Base-by-base conservation (phyloP, 2,888 invertebrate species). In the Bursaphelenchus okinawaensis region DNA sequence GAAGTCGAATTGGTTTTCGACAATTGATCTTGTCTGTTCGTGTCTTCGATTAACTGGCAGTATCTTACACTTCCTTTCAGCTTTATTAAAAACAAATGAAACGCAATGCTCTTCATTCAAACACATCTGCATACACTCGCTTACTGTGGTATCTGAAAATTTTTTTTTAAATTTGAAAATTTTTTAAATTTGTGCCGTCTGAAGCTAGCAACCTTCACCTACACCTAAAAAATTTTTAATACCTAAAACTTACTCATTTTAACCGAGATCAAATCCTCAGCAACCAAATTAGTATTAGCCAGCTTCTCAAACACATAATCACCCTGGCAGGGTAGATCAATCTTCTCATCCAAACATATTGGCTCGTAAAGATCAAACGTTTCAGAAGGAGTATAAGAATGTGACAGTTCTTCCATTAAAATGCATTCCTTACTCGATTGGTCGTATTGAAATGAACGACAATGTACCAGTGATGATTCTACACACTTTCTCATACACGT, bases 331-430 rank as follows among this genome's bases (percentile, higher is more conserved):
- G 69, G 68, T 51, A 70, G 63, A 31, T 77, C 75, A 26, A 69
- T 66, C 9, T 28, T 58, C 31, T 63, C 65, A 29, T 73, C 58
- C 54, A 79, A 65, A 65, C 80, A 80, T 50, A 80, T 69, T 20
- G 80, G 80, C 66, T 81, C 81, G 65, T 74, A 81, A 16, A 81
- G 72, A 69, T 79, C 77, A 9, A 75, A 66, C 6, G 63, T 66
- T 19, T 68, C 56, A 0, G 79, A 74, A 12, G 75, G 69, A 57
- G 74, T 20, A 8, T 54, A 20, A 22, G 19, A 12, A 28, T 19
- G 22, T 59, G 23, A 56, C 23, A 6, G 68, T 55, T 76, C 76
- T 24, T 81, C 79, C 0, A 73, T 71, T 16, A 79, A 60, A 56
- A 77, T 70, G 64, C 80, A 81, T 62, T 79, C 77, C 40, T 70